Conservation (phyloP, 2,797 vertebrate genomes). For the Vespertilio murinus region DNA sequence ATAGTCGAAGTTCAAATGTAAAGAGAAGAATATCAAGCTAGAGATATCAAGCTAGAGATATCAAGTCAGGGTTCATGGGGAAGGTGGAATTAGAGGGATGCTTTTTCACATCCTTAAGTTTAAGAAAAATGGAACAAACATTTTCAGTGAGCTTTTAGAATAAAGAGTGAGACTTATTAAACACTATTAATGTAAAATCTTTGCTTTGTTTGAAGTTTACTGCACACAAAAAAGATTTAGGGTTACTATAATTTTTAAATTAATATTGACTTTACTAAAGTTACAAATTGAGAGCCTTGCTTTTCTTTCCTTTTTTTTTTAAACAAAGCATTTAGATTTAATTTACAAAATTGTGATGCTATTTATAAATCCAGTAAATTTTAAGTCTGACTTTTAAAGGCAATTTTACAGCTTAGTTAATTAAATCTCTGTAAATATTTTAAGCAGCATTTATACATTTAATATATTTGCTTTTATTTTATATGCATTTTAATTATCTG, state of each 20-base stretch:
- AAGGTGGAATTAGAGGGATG: neutral
- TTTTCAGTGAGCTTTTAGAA: neutral
- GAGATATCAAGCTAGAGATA: neutral
- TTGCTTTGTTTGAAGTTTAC: neutral
- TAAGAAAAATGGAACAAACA: neutral
- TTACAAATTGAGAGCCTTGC: neutral
- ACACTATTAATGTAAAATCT: neutral
- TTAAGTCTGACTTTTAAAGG: slow-evolving; percentile 38
- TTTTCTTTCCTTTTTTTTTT: neutral
- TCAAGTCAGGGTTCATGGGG: neutral
- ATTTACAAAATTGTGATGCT: slow-evolving; percentile 52
- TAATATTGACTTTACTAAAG: slow-evolving; percentile 31
- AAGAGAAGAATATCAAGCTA: neutral
- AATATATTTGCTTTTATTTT: slow-evolving; percentile 50
- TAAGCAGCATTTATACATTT: slow-evolving; percentile 38
- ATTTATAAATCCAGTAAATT: slow-evolving; percentile 44
- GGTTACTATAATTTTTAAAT: neutral
- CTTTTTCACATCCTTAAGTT: neutral
- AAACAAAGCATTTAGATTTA: slow-evolving; percentile 28
- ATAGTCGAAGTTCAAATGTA: neutral
- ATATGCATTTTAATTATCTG: neutral
- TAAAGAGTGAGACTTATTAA: neutral
- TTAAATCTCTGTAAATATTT: slow-evolving; percentile 66
- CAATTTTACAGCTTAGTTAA: slow-evolving; percentile 44
- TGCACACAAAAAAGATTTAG: neutral